Percentiles rank a stretch among this genome's conserved stretches.
phyloP scores from a whole-genome alignment of 2,113 vertebrate genomes.

The Ahaetulla prasina region DNA sequence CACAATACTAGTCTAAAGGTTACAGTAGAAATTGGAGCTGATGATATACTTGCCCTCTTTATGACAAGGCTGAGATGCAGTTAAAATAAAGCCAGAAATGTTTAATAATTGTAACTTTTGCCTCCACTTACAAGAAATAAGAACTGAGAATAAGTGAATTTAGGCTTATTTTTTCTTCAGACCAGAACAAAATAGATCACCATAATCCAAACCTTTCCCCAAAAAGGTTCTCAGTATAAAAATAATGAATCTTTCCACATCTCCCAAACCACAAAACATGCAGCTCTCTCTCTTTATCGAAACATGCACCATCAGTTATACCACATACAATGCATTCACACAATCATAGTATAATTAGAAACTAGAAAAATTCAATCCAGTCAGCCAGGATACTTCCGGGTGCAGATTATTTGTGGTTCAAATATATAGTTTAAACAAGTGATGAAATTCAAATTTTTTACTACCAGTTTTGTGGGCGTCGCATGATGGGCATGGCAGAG shows the following conservation, averaged over 20 bases:
- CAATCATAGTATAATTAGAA: not conserved
- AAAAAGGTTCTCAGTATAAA: not conserved
- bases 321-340: not conserved
- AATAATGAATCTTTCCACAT: not conserved
- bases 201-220: not conserved
- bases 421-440: not conserved
- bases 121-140: not conserved
- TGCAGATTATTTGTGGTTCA: not conserved
- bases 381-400: not conserved
- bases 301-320: not conserved
- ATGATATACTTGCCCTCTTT: not conserved
- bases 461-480: too few relatives aligned
- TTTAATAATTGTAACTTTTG: not conserved
- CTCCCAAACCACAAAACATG: not conserved
- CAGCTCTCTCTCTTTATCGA: not conserved
- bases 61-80: not conserved
- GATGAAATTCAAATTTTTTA: too few relatives aligned
- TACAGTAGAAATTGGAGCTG: not conserved
- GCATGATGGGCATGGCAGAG: too few relatives aligned
- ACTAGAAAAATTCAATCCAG: not conserved
- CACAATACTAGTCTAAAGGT: not conserved
- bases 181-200: not conserved
- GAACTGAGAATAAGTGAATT: not conserved
- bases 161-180: not conserved
- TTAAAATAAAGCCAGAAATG: not conserved